phyloP scores from a whole-genome alignment of 1,140 invertebrate species.

The Anastrepha ludens region DNA sequence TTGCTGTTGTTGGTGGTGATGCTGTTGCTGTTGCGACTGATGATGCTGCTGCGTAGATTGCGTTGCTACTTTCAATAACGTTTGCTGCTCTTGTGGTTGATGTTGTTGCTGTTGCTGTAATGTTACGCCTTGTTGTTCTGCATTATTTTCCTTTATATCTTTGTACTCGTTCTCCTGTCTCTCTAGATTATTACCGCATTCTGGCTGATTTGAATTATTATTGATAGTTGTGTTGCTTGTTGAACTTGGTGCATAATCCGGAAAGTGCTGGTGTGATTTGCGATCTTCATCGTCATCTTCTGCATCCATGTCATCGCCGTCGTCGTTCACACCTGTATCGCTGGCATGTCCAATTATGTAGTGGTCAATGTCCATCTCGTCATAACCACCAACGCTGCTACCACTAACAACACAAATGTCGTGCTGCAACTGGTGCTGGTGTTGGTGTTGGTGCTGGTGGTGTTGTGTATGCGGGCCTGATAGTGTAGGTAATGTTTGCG shows the following conservation, averaged over 20 bases:
- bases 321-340: conserved; percentile 55
- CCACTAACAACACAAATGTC: conserved; percentile 59
- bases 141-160: conserved; percentile 29
- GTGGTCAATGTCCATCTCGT: conserved; percentile 72
- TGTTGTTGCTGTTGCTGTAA: conserved; percentile 54
- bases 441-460: background rate
- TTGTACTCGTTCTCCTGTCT: background rate
- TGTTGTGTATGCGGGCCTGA: conserved; percentile 62
- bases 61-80: background rate
- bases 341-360: conserved; percentile 67
- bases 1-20: conserved; percentile 17
- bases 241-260: conserved; percentile 37
- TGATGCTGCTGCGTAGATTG: conserved; percentile 54
- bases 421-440: conserved; percentile 4
- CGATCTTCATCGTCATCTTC: conserved; percentile 63
- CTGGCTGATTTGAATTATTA: conserved; percentile 29
- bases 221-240: conserved; percentile 22
- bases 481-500: conserved; percentile 61
- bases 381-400: conserved; percentile 62
- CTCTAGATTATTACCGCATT: background rate
- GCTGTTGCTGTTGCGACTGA: conserved; percentile 28
- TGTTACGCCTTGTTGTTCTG: conserved; percentile 17
- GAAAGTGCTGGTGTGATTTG: conserved; percentile 56
- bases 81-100: conserved; percentile 7
- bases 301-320: conserved; percentile 60